Conservation (phyloP, 2,888 invertebrate species). For the Ectemnius cavifrons region DNA sequence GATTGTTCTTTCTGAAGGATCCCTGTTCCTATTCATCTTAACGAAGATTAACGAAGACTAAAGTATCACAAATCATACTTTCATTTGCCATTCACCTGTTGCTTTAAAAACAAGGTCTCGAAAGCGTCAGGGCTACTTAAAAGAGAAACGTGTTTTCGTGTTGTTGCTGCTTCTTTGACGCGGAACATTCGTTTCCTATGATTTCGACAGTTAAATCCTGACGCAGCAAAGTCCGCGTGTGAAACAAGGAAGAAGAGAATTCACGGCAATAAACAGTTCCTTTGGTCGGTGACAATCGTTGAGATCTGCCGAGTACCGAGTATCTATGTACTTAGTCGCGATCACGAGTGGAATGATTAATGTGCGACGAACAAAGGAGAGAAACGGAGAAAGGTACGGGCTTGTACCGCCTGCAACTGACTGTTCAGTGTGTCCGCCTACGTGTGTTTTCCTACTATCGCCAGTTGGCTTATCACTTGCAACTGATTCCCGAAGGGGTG, state of each 20-base stretch:
- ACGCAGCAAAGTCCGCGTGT: no score
- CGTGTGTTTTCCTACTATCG: conserved; percentile 29
- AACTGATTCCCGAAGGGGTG: conserved; percentile 49
- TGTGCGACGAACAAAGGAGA: conserved; percentile 60
- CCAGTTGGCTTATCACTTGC: conserved; percentile 46
- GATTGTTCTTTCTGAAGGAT: no score
- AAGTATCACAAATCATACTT: conserved; percentile 22
- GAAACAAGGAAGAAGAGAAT: no score
- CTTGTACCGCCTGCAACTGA: conserved; percentile 31
- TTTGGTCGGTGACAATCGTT: no score
- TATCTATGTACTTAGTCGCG: conserved; percentile 32
- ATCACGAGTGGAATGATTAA: conserved; percentile 61
- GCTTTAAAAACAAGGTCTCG: conserved; percentile 37
- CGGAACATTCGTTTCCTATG: no score
- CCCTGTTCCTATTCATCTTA: no score
- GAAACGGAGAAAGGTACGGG: conserved; percentile 57
- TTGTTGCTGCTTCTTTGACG: conserved; percentile 1
- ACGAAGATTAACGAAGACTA: no score
- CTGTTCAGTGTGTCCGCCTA: conserved; percentile 45
- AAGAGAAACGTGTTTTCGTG: conserved; percentile 30
- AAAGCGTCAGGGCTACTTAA: conserved; percentile 32
- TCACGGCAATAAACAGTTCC: no score
- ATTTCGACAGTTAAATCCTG: no score
- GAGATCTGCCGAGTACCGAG: no score
- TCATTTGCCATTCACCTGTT: conserved; percentile 55